phyloP scores from a whole-genome alignment of 2,113 vertebrate genomes.

The Apodemus sylvaticus region DNA sequence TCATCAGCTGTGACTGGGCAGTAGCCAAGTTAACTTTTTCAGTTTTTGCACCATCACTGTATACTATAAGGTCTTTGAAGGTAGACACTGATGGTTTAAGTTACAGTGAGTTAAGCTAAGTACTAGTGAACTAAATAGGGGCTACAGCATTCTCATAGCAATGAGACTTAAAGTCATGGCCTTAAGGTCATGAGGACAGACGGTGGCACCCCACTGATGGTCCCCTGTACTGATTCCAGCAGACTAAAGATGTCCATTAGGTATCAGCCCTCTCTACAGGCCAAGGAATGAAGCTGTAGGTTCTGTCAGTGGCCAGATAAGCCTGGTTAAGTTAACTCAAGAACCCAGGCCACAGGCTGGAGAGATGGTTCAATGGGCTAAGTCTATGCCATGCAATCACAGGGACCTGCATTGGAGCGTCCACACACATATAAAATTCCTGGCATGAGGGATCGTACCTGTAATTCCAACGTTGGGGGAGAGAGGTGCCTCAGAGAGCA shows the following conservation, averaged over 20 bases:
- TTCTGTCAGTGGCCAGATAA: background rate
- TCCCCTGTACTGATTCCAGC: background rate
- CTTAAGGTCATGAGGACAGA: background rate
- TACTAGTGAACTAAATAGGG: background rate
- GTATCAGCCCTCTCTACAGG: background rate
- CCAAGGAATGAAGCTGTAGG: background rate
- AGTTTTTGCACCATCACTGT: too few species aligned
- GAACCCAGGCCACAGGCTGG: background rate
- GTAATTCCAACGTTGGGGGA: background rate
- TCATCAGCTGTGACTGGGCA: too few species aligned
- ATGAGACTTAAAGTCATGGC: background rate
- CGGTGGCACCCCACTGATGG: too few species aligned
- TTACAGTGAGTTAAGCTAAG: background rate
- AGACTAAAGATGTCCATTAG: background rate
- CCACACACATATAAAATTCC: background rate
- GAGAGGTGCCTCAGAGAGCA: background rate
- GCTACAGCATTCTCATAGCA: background rate
- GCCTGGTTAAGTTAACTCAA: background rate
- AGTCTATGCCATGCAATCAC: background rate
- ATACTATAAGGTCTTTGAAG: background rate
- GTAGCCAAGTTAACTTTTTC: background rate
- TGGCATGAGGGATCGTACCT: background rate
- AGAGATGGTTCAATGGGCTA: background rate
- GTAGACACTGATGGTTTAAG: background rate
- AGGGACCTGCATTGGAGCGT: background rate